A percentile compares a stretch with the other conserved stretches of the same genome.
Conservation (phyloP, 2,797 vertebrate species). For the Natrix natrix region DNA sequence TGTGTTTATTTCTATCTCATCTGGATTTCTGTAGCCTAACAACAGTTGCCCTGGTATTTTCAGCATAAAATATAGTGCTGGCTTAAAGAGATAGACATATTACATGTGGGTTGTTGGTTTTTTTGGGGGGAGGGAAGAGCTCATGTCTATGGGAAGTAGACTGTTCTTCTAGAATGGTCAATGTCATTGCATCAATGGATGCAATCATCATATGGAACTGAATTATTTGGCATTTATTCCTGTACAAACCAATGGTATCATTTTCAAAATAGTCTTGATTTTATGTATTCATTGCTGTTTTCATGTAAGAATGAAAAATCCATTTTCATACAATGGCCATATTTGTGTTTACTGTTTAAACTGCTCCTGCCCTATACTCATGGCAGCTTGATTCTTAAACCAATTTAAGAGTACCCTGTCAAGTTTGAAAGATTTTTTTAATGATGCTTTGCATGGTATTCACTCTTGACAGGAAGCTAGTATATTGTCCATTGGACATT, state of each 20-base stretch:
- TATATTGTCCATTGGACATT: not conserved
- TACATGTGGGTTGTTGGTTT: not conserved
- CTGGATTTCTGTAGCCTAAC: not conserved
- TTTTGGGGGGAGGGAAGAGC: not conserved
- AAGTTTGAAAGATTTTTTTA: not conserved
- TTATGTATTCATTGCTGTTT: not conserved
- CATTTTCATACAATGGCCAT: not conserved
- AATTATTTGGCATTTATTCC: not conserved
- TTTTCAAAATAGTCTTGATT: not conserved
- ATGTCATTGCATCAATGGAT: not conserved
- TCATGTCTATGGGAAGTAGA: not conserved
- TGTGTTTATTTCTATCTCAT: not conserved
- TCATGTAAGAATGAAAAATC: not conserved
- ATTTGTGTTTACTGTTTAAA: not conserved
- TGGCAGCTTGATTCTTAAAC: not conserved
- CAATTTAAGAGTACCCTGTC: not conserved
- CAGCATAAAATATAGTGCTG: not conserved
- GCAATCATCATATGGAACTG: not conserved
- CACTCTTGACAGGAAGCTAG: not conserved
- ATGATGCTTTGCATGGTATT: not conserved
- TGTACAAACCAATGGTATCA: not conserved
- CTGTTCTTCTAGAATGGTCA: not conserved
- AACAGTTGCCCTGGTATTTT: not conserved
- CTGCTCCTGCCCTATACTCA: not conserved
- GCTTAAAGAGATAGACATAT: not conserved